Percentiles rank a stretch among this genome's conserved stretches.
These are phyloP conservation scores for Samia ricini DNA, from an alignment of 1,140 invertebrate genomes.

Conservation along the genomic window DNA sequence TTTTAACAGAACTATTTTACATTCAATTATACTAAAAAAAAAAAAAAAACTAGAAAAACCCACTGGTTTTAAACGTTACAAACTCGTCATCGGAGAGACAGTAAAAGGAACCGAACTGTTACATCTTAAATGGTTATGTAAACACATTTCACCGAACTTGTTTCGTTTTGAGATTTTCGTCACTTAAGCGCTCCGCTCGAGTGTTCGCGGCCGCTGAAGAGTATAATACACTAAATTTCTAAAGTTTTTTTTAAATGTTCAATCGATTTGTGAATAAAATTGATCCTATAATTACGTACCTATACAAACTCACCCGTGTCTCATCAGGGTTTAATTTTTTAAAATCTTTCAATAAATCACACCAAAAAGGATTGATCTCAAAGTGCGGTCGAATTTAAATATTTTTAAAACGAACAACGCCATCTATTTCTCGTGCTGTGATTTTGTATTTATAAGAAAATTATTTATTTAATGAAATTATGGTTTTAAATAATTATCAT, in stretches of 20 bases:
- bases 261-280: too few relatives aligned
- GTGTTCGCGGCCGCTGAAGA: not conserved
- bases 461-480: not conserved
- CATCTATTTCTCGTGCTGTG: not conserved
- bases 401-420: not conserved
- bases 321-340: not conserved
- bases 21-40: too few relatives aligned
- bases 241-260: too few relatives aligned
- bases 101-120: not conserved
- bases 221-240: too few relatives aligned
- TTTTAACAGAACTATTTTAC: too few relatives aligned
- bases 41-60: not conserved
- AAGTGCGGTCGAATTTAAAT: not conserved
- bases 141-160: constrained; percentile 13
- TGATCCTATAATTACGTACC: too few relatives aligned
- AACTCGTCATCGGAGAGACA: not conserved
- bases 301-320: not conserved
- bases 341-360: not conserved
- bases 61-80: not conserved
- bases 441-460: not conserved
- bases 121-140: constrained; percentile 7
- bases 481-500: not conserved
- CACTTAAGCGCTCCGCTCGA: constrained; percentile 8
- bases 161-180: constrained; percentile 7
- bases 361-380: not conserved